Conservation (phyloP, 2,888 invertebrate species). For the Microctonus brassicae region DNA sequence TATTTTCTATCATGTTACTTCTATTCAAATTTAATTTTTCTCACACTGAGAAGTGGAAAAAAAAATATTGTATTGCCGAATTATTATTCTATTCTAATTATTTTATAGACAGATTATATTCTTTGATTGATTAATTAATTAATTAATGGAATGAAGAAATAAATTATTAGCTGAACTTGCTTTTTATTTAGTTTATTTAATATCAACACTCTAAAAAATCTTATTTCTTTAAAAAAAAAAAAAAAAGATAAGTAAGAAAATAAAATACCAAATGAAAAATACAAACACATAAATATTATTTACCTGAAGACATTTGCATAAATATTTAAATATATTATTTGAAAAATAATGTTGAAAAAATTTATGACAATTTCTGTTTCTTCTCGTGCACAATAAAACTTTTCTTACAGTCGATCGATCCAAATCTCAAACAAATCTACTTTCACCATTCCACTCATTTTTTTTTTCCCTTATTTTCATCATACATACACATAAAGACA, state of each 20-base stretch:
- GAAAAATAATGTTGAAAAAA: not conserved
- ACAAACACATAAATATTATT: not conserved
- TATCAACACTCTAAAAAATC: too few relatives aligned
- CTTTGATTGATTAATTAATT: too few relatives aligned
- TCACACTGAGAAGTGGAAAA: too few relatives aligned
- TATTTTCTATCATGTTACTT: not conserved
- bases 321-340: not conserved
- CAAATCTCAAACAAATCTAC: conserved; percentile 16
- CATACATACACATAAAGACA: conserved; percentile 36
- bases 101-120: too few relatives aligned
- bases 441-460: not conserved
- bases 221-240: too few relatives aligned
- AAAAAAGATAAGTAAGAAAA: too few relatives aligned
- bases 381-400: not conserved
- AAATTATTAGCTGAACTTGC: too few relatives aligned
- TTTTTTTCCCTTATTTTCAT: not conserved
- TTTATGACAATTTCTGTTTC: not conserved
- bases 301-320: not conserved
- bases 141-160: too few relatives aligned
- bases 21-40: not conserved
- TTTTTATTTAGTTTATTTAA: too few relatives aligned
- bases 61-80: too few relatives aligned
- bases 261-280: not conserved
- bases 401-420: conserved; percentile 9
- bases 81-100: too few relatives aligned